Percentiles rank a stretch among this genome's conserved stretches.
Conservation (phyloP, 2,888 invertebrate species). For the Aplocera efformata region DNA sequence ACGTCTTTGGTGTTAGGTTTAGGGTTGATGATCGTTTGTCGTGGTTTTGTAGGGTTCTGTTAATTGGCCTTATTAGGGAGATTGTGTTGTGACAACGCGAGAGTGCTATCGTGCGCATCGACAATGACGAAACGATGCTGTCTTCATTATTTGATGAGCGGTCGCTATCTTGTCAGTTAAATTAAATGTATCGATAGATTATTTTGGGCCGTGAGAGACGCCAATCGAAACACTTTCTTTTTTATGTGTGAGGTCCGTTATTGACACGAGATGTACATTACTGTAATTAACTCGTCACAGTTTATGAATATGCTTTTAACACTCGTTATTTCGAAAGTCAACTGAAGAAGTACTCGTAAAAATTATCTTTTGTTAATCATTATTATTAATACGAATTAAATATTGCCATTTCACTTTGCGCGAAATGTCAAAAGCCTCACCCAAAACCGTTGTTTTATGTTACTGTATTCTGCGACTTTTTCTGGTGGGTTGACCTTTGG, state of each 20-base stretch:
- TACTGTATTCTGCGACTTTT: too few relatives aligned
- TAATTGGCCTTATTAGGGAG: conserved; percentile 80
- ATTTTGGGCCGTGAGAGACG: conserved; percentile 75
- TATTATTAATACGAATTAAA: too few relatives aligned
- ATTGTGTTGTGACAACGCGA: conserved; percentile 79
- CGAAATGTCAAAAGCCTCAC: too few relatives aligned
- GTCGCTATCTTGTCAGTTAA: conserved; percentile 79
- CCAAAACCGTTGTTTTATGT: too few relatives aligned
- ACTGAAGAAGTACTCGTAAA: background rate
- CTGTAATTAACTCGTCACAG: conserved; percentile 57
- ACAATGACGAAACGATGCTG: conserved; percentile 81
- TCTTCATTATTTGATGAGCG: conserved; percentile 80
- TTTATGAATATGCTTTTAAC: conserved; percentile 36
- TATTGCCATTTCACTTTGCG: too few relatives aligned
- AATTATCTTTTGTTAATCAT: too few relatives aligned
- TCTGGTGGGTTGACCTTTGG: too few relatives aligned
- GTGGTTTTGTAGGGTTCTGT: conserved; percentile 55
- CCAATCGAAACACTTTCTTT: conserved; percentile 65
- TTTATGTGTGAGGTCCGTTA: conserved; percentile 66
- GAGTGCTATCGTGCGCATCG: conserved; percentile 79
- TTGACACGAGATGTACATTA: conserved; percentile 55
- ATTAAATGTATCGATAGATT: conserved; percentile 80
- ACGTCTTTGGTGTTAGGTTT: conserved; percentile 41
- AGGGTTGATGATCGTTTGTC: conserved; percentile 56
- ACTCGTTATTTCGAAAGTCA: conserved; percentile 33